Base-by-base conservation (phyloP, 2,797 vertebrate genomes). In the Rhinella marina region DNA sequence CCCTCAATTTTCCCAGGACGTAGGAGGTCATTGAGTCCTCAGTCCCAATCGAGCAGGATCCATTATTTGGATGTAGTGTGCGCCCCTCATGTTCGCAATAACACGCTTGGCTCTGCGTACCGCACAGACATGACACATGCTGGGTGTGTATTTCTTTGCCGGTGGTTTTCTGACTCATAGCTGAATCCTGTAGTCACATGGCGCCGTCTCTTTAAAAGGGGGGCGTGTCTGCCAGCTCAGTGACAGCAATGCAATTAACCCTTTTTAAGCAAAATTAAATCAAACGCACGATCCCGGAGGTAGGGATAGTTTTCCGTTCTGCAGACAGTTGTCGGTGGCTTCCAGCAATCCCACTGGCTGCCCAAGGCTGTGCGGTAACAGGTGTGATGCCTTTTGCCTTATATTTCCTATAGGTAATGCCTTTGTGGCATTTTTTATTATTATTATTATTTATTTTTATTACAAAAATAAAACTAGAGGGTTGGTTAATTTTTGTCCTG, bases 181-280 rank as follows among this genome's bases (percentile, higher is more conserved):
- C 61, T 84, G 75, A 80, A 19, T 10, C 14, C n/a, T 41, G 41
- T n/a, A 29, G 73, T 66, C 62, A 59, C 29, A 12, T 27, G 27
- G 32, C 41, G 3, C 82, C 62, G 62, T 56, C 82, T 62, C 82
- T 84, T 85, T 84, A 88, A 88, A 59, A 79, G 66, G 66, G 66
- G 56, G 82, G 76, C 21, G 76, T 78, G 50, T 32, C 64, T 85
- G 75, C 82, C 81, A 88, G 50, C 82, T 88, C 75, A 88, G 62
- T 85, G 87, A 84, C 87, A 73, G 72, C 82, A 3, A 77, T 50
- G 64, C 87, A 75, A 25, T 68, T 88, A 88, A 88, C 82, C 76
- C 81, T 52, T 70, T n/a, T 50, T 23, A 1, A 13, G 32, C n/a
- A 16, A 6, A 3, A 57, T 19, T 11, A 1, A 23, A 7, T 29